Conservation (phyloP, 1,140 invertebrate species). For the Stenopsyche tienmushanensis region DNA sequence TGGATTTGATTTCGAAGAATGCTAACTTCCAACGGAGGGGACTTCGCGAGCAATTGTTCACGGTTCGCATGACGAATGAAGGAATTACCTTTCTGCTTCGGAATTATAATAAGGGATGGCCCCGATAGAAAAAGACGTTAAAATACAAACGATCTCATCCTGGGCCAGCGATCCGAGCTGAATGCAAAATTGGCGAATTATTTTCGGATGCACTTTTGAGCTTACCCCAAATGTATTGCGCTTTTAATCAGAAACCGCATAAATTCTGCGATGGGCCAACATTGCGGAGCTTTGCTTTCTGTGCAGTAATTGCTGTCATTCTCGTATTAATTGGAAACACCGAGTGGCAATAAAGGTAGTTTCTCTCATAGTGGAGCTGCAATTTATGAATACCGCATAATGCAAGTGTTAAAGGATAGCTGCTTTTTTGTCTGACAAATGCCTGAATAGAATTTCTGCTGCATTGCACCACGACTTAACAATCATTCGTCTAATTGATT, state of each 20-base stretch:
- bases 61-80: not conserved
- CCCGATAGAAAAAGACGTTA: too few species aligned
- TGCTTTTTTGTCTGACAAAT: not conserved
- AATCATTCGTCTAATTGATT: not conserved
- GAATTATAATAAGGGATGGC: too few species aligned
- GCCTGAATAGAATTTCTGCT: not conserved
- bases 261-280: too few species aligned
- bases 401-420: not conserved
- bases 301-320: not conserved
- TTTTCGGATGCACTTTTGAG: too few species aligned
- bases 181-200: too few species aligned
- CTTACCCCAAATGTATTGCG: too few species aligned
- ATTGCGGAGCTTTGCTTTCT: too few species aligned
- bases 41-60: not conserved
- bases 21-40: not conserved
- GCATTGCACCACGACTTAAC: not conserved
- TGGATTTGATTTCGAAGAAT: slow-evolving; percentile 32
- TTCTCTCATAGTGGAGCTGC: not conserved
- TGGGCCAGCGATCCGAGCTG: too few species aligned
- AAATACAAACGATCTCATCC: too few species aligned
- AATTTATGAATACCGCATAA: not conserved
- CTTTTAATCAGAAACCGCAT: too few species aligned
- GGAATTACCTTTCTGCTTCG: not conserved
- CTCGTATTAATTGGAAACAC: not conserved
- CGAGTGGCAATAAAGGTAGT: not conserved